phyloP scores from a whole-genome alignment of 2,113 vertebrate genomes.

The Elachura formosa region DNA sequence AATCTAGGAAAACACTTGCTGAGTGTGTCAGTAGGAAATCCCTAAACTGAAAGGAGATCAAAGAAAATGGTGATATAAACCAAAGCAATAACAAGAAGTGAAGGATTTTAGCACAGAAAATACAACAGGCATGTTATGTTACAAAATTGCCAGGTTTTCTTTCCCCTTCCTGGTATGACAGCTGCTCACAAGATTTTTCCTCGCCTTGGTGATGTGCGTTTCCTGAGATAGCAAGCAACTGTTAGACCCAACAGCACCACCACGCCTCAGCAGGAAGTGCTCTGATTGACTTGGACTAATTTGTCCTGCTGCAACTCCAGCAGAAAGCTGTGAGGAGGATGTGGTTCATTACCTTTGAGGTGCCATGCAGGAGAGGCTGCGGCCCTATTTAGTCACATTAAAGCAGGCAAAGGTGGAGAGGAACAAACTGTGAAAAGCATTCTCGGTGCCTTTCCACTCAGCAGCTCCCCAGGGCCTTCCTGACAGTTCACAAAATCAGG shows the following conservation, averaged over 20 bases:
- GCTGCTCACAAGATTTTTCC: not conserved
- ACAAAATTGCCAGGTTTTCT: not conserved
- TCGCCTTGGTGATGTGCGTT: not conserved
- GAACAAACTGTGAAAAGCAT: rapidly evolving
- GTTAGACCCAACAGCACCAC: not conserved
- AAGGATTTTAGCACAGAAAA: not conserved
- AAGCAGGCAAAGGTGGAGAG: not conserved
- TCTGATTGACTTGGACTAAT: not conserved
- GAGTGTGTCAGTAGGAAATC: not conserved
- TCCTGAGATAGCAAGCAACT: not conserved
- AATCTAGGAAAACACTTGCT: constrained; percentile 29
- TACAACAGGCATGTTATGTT: not conserved
- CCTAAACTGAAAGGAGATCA: not conserved
- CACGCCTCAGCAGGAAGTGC: not conserved
- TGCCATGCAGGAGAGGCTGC: not conserved
- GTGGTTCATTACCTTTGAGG: not conserved
- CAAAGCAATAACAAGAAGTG: not conserved
- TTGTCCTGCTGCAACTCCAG: not conserved
- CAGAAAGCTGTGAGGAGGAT: not conserved
- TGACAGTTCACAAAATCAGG: not conserved
- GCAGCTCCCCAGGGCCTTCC: not conserved
- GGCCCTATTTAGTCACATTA: not conserved
- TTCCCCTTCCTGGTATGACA: not conserved
- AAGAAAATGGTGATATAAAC: not conserved
- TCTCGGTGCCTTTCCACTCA: not conserved